Base-by-base conservation (phyloP, 2,888 invertebrate genomes). In the Schizaphis graminum region DNA sequence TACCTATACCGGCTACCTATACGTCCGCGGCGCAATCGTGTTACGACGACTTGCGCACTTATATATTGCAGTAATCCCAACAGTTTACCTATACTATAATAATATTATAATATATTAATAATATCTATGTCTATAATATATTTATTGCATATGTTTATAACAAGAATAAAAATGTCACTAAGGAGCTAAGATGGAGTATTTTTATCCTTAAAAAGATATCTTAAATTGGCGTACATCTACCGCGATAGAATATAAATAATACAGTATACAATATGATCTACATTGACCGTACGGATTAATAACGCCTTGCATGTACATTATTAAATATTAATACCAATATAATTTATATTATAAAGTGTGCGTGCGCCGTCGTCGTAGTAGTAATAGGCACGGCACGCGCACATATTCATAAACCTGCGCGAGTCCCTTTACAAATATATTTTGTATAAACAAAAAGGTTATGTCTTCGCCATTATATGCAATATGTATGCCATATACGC, bases 271-370 rank as follows among this genome's bases (percentile, higher is more conserved):
- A 35, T 35, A 77, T 21, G 35, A 77, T 35, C 21, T 21, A 7
- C 35, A 16, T 77, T 21, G 35, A 77, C 35, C 35, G 35, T 16
- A 77, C 8, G 77, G 67, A 77, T 77, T 77, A 77, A 77, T 77
- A 21, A 77, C 77, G 77, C 35, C 77, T 77, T 8, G 35, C 35
- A 16, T 77, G 77, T 77, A 77, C 41, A 41, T 41, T 8, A 21
- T 77, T n/a, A n/a, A n/a, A n/a, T n/a, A n/a, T n/a, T 77, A 77
- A 77, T 77, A 35, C 35, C 77, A 77, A 77, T 77, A 77, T 77
- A 77, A 35, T 77, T 77, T 67, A 35, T 77, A 35, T 35, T 77
- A 77, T 77, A 7, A 21, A n/a, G 2, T 35, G 21, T 77, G 77
- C 8, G 35, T 21, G 16, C 35, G 77, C 8, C 35, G 21, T 77